These are phyloP conservation scores for Aphelenchoides besseyi DNA, from an alignment of 1,140 invertebrate species.

Conservation along the genomic window DNA sequence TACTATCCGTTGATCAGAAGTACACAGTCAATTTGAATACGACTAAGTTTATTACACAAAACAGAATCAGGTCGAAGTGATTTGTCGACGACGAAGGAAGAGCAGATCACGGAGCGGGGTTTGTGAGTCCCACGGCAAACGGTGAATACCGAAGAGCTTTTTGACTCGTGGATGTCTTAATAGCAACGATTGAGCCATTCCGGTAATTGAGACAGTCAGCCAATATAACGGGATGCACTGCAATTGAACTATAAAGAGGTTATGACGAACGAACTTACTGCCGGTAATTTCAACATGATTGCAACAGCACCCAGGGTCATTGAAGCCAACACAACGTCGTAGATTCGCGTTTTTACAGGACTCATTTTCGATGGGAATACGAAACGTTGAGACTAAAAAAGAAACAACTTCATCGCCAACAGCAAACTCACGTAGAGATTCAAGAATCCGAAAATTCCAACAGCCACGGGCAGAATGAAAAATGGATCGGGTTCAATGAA, in stretches of 20 bases:
- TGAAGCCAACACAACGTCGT: constrained; percentile 41
- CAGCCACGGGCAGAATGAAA: constrained; percentile 45
- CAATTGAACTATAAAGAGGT: constrained; percentile 16
- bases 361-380: constrained; percentile 46
- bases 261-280: constrained; percentile 30
- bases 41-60: too few relatives aligned
- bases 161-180: constrained; percentile 52
- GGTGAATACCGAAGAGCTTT: constrained; percentile 44
- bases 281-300: constrained; percentile 50
- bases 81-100: constrained; percentile 21
- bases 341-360: constrained; percentile 29
- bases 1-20: too few relatives aligned
- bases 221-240: constrained; percentile 57
- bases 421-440: constrained; percentile 43
- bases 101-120: constrained; percentile 56
- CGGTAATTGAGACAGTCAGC: constrained; percentile 46
- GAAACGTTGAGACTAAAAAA: constrained; percentile 50
- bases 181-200: constrained; percentile 48
- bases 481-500: constrained; percentile 49
- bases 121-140: constrained; percentile 45
- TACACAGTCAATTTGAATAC: too few relatives aligned
- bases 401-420: background rate
- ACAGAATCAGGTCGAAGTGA: background rate
- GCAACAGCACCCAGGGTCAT: constrained; percentile 46
- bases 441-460: constrained; percentile 51